These are phyloP conservation scores for Eonycteris spelaea DNA, from an alignment of 2,113 vertebrate genomes.

Conservation along the genomic window DNA sequence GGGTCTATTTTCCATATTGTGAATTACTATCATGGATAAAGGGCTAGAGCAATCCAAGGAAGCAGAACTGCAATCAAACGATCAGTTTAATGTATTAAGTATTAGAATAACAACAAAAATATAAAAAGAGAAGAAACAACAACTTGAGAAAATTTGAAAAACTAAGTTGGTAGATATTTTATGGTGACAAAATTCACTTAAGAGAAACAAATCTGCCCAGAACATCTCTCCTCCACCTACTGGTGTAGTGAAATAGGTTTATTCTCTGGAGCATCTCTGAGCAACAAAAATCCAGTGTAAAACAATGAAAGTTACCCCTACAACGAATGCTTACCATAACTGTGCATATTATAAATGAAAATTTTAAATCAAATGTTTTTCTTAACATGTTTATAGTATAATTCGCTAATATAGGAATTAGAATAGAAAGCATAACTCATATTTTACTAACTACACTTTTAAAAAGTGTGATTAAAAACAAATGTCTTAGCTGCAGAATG, in stretches of 20 bases:
- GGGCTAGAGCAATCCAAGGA: slow-evolving; percentile 83
- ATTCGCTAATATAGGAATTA: slow-evolving; percentile 40
- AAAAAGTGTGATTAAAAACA: slow-evolving; percentile 53
- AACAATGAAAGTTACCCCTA: not conserved
- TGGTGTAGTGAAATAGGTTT: not conserved
- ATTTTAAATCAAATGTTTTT: slow-evolving; percentile 5
- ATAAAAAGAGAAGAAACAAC: not conserved
- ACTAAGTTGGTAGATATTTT: not conserved
- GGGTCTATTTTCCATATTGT: slow-evolving; percentile 83
- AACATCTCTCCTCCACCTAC: not conserved
- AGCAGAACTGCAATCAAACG: not conserved
- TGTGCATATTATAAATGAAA: slow-evolving; percentile 12
- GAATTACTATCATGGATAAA: slow-evolving; percentile 90
- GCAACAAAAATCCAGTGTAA: slow-evolving; percentile 43
- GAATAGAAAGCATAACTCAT: slow-evolving; percentile 10
- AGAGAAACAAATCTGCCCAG: not conserved
- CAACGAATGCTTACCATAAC: slow-evolving; percentile 21
- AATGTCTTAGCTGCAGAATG: slow-evolving; percentile 62
- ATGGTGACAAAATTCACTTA: not conserved
- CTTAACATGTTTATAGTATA: not conserved
- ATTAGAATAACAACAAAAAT: not conserved
- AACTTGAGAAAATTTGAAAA: slow-evolving; percentile 22
- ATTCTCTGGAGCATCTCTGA: not conserved
- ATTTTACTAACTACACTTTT: slow-evolving; percentile 35
- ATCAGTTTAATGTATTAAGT: not conserved